These are phyloP conservation scores for Balearica regulorum DNA, from an alignment of 2,797 vertebrate species.

Conservation along the genomic window DNA sequence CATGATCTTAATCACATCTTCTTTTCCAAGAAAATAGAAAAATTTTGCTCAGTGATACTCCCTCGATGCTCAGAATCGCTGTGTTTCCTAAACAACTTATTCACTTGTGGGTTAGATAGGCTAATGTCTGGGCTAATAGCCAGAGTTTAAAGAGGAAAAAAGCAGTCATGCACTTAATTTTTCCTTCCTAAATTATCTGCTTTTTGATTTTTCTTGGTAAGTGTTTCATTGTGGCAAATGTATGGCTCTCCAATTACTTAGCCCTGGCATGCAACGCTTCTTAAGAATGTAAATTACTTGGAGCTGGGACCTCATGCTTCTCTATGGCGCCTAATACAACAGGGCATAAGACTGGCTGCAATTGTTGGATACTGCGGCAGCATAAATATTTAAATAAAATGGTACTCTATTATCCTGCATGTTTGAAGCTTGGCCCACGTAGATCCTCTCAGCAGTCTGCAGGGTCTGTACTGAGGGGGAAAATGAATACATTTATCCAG, in stretches of 20 bases:
- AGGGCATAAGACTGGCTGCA: background rate
- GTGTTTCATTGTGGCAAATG: background rate
- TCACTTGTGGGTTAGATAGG: background rate
- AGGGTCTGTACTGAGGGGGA: background rate
- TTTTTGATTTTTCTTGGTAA: constrained; percentile 19
- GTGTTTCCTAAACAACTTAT: background rate
- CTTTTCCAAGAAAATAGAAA: background rate
- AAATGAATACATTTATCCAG: background rate
- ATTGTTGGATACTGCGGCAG: background rate
- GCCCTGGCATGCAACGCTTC: background rate
- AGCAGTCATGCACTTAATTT: background rate
- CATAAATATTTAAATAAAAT: background rate
- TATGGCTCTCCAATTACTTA: background rate
- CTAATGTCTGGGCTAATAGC: constrained; percentile 9
- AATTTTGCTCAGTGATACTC: background rate
- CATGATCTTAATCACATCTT: background rate
- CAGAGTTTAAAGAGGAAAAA: background rate
- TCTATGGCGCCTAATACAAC: background rate
- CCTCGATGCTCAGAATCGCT: background rate
- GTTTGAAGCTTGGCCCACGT: background rate
- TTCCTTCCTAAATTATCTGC: background rate
- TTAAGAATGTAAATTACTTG: background rate
- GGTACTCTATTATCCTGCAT: background rate
- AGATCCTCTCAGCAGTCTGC: background rate
- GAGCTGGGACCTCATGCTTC: background rate